phyloP scores from a whole-genome alignment of 2,797 vertebrate species.

The Eidolon dupreanum region DNA sequence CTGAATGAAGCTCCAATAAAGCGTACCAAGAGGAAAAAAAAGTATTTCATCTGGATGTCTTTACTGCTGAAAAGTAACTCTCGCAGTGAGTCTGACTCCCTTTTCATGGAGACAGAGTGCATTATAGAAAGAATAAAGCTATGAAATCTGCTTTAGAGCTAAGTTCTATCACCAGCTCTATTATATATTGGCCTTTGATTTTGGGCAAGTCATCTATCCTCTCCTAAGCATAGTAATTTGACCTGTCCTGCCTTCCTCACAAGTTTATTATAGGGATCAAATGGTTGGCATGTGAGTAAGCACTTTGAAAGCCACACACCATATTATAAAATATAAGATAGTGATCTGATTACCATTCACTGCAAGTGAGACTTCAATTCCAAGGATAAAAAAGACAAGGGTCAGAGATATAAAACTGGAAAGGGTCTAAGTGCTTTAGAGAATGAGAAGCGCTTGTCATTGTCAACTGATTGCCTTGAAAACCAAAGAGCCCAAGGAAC shows the following conservation, averaged over 20 bases:
- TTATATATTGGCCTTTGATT: neutral
- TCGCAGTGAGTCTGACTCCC: neutral
- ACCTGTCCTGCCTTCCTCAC: neutral
- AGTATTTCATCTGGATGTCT: neutral
- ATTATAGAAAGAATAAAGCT: neutral
- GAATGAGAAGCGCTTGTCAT: neutral
- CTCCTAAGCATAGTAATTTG: neutral
- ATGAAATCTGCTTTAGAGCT: neutral
- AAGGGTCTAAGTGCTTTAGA: neutral
- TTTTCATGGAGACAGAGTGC: neutral
- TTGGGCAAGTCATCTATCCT: neutral
- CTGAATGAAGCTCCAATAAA: neutral
- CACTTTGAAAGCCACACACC: neutral
- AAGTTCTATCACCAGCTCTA: neutral
- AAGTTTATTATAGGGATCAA: neutral
- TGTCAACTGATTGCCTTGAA: slow-evolving; percentile 29
- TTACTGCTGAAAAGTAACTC: neutral
- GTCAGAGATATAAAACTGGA: slow-evolving; percentile 16
- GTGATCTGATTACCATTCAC: neutral
- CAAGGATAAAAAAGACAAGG: slow-evolving; percentile 24
- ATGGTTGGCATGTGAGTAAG: neutral
- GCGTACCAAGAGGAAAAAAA: neutral
- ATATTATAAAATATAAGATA: neutral
- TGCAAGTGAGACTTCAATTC: neutral
- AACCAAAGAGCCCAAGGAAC: slow-evolving; percentile 8